phyloP scores from a whole-genome alignment of 2,888 invertebrate species.

The Drosophila nigricruria region DNA sequence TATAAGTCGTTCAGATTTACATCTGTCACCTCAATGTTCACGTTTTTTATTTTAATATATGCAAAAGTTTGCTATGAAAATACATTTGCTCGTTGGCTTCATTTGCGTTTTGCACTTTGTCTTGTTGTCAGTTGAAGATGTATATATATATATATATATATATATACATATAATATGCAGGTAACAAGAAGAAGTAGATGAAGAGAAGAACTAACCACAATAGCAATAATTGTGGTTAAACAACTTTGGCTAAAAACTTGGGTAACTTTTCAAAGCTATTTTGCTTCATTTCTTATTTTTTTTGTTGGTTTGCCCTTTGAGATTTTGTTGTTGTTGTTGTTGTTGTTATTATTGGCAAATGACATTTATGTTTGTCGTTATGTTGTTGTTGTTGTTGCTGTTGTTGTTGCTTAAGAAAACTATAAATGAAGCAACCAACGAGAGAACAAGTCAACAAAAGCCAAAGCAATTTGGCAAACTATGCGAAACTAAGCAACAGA shows the following conservation, averaged over 20 bases:
- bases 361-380: constrained; percentile 59
- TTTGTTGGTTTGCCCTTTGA: neutral
- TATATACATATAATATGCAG: constrained; percentile 20
- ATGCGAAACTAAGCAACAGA: constrained; percentile 34
- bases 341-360: constrained; percentile 22
- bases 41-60: neutral
- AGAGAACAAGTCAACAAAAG: constrained; percentile 50
- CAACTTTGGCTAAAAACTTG: constrained; percentile 37
- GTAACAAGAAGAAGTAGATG: neutral
- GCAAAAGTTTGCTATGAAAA: constrained; percentile 1
- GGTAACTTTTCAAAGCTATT: constrained; percentile 18
- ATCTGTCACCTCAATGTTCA: neutral
- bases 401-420: constrained; percentile 38
- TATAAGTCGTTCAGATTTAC: neutral
- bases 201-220: neutral
- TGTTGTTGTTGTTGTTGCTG: constrained; percentile 6
- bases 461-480: constrained; percentile 61
- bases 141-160: too few species aligned
- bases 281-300: constrained; percentile 1
- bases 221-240: constrained; percentile 19
- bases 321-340: neutral
- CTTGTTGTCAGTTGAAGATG: constrained; percentile 7
- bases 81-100: neutral
- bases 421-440: constrained; percentile 50
- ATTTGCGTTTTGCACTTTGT: constrained; percentile 4